These are phyloP conservation scores for Cinclus mexicanus DNA, from an alignment of 2,113 vertebrate species.

Conservation along the genomic window DNA sequence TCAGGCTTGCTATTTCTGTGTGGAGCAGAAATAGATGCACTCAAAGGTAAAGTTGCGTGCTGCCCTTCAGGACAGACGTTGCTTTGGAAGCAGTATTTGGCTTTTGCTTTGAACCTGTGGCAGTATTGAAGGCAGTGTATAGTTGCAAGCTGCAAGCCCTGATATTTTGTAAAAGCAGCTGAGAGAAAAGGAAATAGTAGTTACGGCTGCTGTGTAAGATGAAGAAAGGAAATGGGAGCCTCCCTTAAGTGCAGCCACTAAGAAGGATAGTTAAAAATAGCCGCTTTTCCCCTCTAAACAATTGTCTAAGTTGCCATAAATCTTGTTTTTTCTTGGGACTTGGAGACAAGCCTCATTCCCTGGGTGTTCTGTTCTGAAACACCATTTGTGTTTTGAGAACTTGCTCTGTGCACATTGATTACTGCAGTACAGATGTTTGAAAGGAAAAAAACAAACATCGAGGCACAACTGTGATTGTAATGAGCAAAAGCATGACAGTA, in stretches of 20 bases:
- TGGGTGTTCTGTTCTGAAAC: background rate
- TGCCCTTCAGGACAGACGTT: background rate
- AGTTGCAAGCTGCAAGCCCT: background rate
- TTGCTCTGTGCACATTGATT: fast-evolving
- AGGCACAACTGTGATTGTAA: background rate
- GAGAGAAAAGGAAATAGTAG: conserved; percentile 40
- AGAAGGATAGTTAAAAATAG: conserved; percentile 55
- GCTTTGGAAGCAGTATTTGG: background rate
- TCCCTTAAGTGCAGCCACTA: conserved; percentile 43
- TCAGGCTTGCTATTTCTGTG: background rate
- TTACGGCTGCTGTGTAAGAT: background rate
- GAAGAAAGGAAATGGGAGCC: conserved; percentile 62
- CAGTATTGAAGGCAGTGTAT: background rate
- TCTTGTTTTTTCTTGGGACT: background rate
- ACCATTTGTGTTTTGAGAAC: background rate
- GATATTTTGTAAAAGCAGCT: background rate
- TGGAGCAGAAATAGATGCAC: conserved; percentile 12
- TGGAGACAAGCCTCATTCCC: background rate
- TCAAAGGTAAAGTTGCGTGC: background rate
- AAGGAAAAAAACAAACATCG: background rate
- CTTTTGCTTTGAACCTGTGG: background rate
- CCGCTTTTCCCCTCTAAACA: conserved; percentile 8
- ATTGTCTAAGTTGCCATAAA: conserved; percentile 27
- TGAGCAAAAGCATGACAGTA: background rate
- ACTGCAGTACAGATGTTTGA: background rate